phyloP scores from a whole-genome alignment of 2,797 vertebrate species.

The Crenuchus spilurus region DNA sequence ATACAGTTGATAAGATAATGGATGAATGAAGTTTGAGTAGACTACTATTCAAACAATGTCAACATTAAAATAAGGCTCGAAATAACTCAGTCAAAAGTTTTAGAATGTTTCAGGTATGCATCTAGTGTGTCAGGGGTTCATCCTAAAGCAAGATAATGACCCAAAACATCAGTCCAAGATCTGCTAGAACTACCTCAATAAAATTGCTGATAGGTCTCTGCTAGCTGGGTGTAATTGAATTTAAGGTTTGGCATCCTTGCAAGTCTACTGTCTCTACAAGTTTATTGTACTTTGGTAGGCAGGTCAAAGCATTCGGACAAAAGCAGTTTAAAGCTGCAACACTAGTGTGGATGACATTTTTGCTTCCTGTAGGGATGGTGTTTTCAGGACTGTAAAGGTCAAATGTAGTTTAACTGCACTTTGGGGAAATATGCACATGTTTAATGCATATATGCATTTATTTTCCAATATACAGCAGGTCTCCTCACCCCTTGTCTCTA shows the following conservation, averaged over 20 bases:
- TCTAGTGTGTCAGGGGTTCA: too few species aligned
- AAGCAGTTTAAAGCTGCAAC: not conserved
- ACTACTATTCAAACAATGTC: too few species aligned
- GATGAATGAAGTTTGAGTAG: too few species aligned
- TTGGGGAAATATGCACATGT: conserved; percentile 4
- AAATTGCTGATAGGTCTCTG: not conserved
- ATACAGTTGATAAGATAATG: too few species aligned
- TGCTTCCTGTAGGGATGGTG: not conserved
- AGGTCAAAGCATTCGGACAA: not conserved
- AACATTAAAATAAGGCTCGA: too few species aligned
- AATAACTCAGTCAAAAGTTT: too few species aligned
- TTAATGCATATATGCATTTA: conserved; percentile 10
- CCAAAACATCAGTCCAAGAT: too few species aligned
- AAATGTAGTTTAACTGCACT: conserved; percentile 5
- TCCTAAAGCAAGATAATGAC: too few species aligned
- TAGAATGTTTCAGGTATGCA: too few species aligned
- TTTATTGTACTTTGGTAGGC: not conserved
- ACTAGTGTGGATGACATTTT: not conserved
- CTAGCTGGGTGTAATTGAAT: not conserved
- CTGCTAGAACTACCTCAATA: not conserved
- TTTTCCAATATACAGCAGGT: not conserved
- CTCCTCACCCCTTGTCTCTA: not conserved
- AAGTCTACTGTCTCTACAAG: too few species aligned
- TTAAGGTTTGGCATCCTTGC: too few species aligned
- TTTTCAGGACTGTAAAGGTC: conserved; percentile 10